phyloP scores from a whole-genome alignment of 2,888 invertebrate genomes.

The Zhuqinia jingwanae region DNA sequence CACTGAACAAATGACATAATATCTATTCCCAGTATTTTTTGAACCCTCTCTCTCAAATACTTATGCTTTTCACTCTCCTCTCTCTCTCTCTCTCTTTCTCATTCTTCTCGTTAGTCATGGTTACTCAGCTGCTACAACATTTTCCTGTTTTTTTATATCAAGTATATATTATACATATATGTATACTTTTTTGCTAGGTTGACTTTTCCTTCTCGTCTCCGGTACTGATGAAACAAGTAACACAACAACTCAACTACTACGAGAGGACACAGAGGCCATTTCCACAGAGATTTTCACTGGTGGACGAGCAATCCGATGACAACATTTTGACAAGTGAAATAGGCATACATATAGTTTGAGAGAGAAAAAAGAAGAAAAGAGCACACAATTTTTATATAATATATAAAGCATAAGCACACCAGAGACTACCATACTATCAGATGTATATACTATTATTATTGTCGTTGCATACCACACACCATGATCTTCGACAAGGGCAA shows the following conservation, averaged over 20 bases:
- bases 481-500: slow-evolving; percentile 29
- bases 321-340: slow-evolving; percentile 30
- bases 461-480: background rate
- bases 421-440: background rate
- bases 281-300: slow-evolving; percentile 56
- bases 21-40: background rate
- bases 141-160: too few relatives aligned
- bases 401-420: too few relatives aligned
- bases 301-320: slow-evolving; percentile 32
- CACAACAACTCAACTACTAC: background rate
- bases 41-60: background rate
- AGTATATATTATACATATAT: background rate
- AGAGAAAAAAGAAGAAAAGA: background rate
- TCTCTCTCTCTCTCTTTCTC: background rate
- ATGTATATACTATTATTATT: too few relatives aligned
- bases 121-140: too few relatives aligned
- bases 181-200: background rate
- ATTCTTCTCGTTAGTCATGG: background rate
- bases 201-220: background rate
- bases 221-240: too few relatives aligned
- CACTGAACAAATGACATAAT: slow-evolving; percentile 20
- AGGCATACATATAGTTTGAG: background rate
- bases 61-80: background rate
- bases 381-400: background rate
- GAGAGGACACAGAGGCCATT: slow-evolving; percentile 10